Base-by-base conservation (phyloP, 2,113 vertebrate genomes). In the Dinomys branickii region DNA sequence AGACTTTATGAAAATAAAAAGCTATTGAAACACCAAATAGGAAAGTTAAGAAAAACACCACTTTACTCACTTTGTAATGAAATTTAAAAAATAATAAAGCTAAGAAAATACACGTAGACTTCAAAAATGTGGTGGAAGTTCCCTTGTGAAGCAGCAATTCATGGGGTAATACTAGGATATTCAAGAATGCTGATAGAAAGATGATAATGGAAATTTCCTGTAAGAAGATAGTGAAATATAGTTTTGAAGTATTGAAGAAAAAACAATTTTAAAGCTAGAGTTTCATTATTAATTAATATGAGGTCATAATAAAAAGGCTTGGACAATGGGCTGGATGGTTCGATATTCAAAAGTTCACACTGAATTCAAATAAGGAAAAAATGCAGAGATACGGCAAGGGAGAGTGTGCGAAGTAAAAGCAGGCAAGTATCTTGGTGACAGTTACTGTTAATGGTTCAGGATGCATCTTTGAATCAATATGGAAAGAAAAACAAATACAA, bases 231-330 rank as follows among this genome's bases (percentile, higher is more conserved):
- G 11, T 88, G 16, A 5, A 78, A 17, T 59, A 35, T 77, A 38
- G 71, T 54, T 67, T 89, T 89, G 59, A 71, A 92, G 35, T 30
- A 89, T 35, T 87, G 14, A 83, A 86, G 17, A 75, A 33, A 65
- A 97, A 65, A 44, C 54, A 63, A 41, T 90, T 97, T 90, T 38
- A 83, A 83, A 19, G 1, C n/a, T 69, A 92, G 28, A 94, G 61
- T 75, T 47, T 63, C 75, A 16, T 67, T 95, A 85, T 73, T 30
- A 61, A 85, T 91, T 81, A 89, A 41, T 63, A 90, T 22, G 8
- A 95, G 41, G 3, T 1, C 14, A 78, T 88, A 82, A 69, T 52
- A 91, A 87, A 92, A 63, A 47, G 44, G 87, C n/a, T n/a, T n/a
- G n/a, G 67, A 67, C n/a, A 85, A 84, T 33, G 16, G 3, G 13